phyloP scores from a whole-genome alignment of 30 jellyfish, hydroid and myxozoan species.

The Mastigias papua region DNA sequence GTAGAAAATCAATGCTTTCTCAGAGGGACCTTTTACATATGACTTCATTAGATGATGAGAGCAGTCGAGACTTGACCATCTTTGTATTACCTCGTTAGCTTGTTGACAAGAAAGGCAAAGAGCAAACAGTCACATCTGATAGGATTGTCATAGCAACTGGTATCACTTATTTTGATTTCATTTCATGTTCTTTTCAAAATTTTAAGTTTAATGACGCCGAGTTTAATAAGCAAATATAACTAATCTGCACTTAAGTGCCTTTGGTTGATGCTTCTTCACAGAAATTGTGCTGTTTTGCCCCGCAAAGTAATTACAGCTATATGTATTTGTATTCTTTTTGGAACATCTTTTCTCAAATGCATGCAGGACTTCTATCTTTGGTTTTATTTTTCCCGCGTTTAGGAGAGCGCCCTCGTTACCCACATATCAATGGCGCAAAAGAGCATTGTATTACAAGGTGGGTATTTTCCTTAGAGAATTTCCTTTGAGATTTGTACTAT shows the following conservation, averaged over 20 bases:
- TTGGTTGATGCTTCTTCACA: no score
- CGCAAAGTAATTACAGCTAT: no score
- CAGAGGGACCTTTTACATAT: neutral
- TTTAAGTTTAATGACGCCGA: no score
- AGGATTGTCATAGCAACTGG: conserved; percentile 92
- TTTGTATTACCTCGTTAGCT: conserved; percentile 28
- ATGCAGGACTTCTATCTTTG: neutral
- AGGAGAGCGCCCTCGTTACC: conserved; percentile 98
- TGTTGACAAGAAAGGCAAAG: conserved; percentile 83
- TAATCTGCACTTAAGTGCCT: no score
- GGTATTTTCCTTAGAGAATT: neutral
- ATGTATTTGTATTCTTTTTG: no score
- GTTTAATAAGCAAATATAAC: neutral
- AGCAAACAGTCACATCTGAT: conserved; percentile 74
- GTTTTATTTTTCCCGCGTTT: neutral
- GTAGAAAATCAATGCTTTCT: no score
- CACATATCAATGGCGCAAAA: conserved; percentile 87
- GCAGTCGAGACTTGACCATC: neutral
- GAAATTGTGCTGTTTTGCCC: no score
- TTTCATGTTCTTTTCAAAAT: neutral
- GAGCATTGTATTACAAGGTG: conserved; percentile 95
- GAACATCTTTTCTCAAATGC: no score
- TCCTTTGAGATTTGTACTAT: neutral
- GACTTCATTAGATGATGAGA: no score
- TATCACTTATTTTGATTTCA: neutral